Evolutionary conservation across 2,888 invertebrate genomes (phyloP).

Genomic region (Polietes domitor): DNA sequence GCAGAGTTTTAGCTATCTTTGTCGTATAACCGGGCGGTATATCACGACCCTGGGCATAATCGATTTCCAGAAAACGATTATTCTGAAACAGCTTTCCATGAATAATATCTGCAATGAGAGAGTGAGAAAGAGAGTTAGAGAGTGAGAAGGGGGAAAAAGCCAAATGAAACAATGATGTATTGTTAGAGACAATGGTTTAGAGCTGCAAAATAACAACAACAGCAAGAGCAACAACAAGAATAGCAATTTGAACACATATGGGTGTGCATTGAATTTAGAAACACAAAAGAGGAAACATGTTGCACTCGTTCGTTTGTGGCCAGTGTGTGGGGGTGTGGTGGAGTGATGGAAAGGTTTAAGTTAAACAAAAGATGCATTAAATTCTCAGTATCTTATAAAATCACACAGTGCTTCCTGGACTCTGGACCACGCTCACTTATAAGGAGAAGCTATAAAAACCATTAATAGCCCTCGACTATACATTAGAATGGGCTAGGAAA

Average conservation of each 20-base stretch:
- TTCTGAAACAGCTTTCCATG: conserved; percentile 98
- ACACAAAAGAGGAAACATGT: not conserved
- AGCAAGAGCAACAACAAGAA: not conserved
- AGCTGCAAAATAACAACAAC: not conserved
- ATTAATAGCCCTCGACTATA: too few species aligned
- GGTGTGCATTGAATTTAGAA: not conserved
- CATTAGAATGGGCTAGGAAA: too few species aligned
- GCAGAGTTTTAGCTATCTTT: conserved; percentile 89
- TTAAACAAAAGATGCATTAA: too few species aligned
- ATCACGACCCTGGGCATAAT: conserved; percentile 96
- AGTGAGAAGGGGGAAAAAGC: not conserved
- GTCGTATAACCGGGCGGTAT: conserved; percentile 92
- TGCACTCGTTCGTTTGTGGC: too few species aligned
- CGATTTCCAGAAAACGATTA: conserved; percentile 95
- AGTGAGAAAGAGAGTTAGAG: not conserved
- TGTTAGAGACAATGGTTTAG: not conserved
- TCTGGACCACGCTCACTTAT: too few species aligned
- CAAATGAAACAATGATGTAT: conserved; percentile 14
- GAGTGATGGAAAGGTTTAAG: too few species aligned
- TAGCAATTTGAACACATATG: not conserved
- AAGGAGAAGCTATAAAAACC: too few species aligned
- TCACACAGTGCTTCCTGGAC: too few species aligned
- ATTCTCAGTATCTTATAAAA: too few species aligned
- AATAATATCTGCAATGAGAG: conserved; percentile 87
- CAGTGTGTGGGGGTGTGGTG: too few species aligned